Base-by-base conservation (phyloP, 1,140 invertebrate species). In the Sycobia sp. region DNA sequence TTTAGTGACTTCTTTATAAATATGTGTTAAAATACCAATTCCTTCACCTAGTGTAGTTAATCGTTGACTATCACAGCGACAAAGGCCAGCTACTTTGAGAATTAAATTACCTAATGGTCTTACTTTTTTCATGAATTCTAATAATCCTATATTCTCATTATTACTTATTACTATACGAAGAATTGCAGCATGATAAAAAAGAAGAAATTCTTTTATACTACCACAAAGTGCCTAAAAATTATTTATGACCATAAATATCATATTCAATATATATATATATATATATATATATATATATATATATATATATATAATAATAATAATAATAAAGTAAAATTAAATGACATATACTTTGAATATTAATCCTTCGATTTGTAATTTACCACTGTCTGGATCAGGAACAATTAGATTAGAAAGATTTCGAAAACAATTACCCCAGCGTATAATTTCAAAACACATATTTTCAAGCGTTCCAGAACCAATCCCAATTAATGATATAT, bases 1-100 rank as follows among this genome's bases (percentile, higher is more conserved):
- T 53, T 82, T 75, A 0, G 82, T 85, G 38, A 86, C 84, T 72
- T 86, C 83, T 47, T 84, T 78, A 53, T 87, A 87, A 60, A 87
- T 77, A 66, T 86, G 84, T 7, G 85, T 85, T 67, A 88, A 82
- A 38, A 87, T 76, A 10, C 82, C 82, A 0, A 82, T 83, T 4
- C 86, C 86, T 56, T 81, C 73, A 4, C 79, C 77, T 13, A 84
- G 65, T 4, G 69, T 61, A 43, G 67, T 65, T 58, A 76, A 66
- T 63, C 75, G 77, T 43, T 74, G 59, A 51, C 77, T 78, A 57
- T 82, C 76, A 67, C 83, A 76, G 65, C 79, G 77, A 66, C 85
- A 87, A 25, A 88, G 76, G 54, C 76, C 79, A n/a, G 82, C 81
- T n/a, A 87, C 73, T 60, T 85, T 84, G 53, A 81, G 73, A 25